phyloP scores from a whole-genome alignment of 2,113 vertebrate species.

The Craseonycteris thonglongyai region DNA sequence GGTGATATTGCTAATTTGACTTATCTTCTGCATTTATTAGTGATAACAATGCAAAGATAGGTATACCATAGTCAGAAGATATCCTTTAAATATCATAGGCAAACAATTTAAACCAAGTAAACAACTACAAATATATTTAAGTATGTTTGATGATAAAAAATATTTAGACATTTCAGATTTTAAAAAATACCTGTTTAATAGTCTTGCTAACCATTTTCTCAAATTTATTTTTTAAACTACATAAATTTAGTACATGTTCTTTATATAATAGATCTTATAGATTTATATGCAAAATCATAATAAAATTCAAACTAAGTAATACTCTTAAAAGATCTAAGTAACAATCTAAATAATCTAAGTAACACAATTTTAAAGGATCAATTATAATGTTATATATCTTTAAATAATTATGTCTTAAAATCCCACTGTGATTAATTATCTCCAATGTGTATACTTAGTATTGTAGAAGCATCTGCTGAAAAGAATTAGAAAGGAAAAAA shows the following conservation, averaged over 20 bases:
- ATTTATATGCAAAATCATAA: neutral
- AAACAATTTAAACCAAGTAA: constrained; percentile 12
- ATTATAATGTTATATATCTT: neutral
- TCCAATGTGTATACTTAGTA: neutral
- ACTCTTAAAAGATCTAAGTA: neutral
- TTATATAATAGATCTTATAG: neutral
- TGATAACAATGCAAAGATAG: no score
- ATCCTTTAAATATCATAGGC: neutral
- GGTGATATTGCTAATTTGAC: neutral
- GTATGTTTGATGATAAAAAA: neutral
- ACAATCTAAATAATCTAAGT: neutral
- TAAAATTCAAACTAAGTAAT: neutral
- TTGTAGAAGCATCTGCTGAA: neutral
- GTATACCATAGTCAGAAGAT: neutral
- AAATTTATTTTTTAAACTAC: neutral
- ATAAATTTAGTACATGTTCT: neutral
- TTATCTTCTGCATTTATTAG: neutral
- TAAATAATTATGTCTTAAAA: constrained; percentile 10
- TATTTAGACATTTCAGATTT: neutral
- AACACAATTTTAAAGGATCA: neutral
- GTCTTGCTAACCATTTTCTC: neutral
- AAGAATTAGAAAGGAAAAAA: neutral
- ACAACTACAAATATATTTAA: neutral
- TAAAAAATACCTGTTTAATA: neutral
- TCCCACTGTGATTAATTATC: constrained; percentile 25